Evolutionary conservation across 2,888 invertebrate genomes (phyloP), one percentile per base, ranked within the genome.

Genomic region (Adela reaumurella): DNA sequence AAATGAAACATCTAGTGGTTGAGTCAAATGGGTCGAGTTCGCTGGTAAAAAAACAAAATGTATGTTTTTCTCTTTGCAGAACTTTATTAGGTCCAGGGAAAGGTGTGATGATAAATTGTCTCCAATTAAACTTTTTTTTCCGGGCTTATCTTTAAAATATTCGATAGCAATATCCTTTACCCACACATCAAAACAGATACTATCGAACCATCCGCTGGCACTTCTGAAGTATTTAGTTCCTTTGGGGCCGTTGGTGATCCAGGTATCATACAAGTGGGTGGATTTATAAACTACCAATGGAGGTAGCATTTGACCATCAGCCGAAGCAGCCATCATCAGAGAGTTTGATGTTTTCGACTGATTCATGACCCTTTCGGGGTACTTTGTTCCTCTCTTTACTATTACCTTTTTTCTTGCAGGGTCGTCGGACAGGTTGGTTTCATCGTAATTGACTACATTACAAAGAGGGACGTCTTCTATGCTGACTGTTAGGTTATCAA

Each of bases 231-330:
- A 76, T 4, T 64, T 46, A 50, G 61, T 43, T 45, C 59, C 55
- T 49, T 46, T 16, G 17, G 68, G 69, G 8, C 71, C 73, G 46
- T 62, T 61, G 53, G 56, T 54, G 5, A 56, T 60, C 72, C 73
- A 76, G 8, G 62, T 59, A 43, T 60, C 52, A 55, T 62, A 68
- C n/a, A 72, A 42, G 50, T 66, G 48, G 49, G 57, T 55, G 1
- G 67, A 57, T 56, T 71, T 74, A 53, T 71, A 71, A 0, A 69
- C 65, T 4, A 70, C 63, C 54, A 70, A 73, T 19, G 58, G 57
- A 4, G 69, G 67, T 20, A 70, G 53, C 2, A 65, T 18, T 43
- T 55, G 51, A 5, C 70, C 70, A 48, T 52, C 56, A 10, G 69
- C 68, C 43, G 61, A 58, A 10, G 58, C 64, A 47, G 64, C 59